A percentile compares a stretch with the other conserved stretches of the same genome.
phyloP scores from a whole-genome alignment of 2,888 invertebrate species.

The Eudasyphora cyanicolor region DNA sequence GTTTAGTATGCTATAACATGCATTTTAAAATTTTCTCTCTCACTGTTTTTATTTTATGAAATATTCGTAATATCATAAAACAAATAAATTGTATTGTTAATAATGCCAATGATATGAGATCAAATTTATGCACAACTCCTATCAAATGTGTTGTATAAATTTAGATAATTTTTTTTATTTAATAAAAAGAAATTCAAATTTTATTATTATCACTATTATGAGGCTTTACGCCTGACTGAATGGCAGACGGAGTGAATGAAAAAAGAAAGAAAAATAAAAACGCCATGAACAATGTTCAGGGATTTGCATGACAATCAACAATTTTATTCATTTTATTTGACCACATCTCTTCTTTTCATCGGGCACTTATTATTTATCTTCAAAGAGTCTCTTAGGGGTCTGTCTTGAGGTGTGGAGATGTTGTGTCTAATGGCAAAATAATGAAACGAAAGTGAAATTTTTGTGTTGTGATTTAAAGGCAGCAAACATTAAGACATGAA shows the following conservation, averaged over 20 bases:
- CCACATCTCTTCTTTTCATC: not conserved
- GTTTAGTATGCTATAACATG: no score
- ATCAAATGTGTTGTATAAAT: no score
- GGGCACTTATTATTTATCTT: conserved; percentile 1
- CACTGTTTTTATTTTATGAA: no score
- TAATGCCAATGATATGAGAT: no score
- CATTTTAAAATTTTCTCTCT: no score
- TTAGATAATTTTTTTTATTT: no score
- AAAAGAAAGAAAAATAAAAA: no score
- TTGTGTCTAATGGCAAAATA: not conserved
- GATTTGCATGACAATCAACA: conserved; percentile 14
- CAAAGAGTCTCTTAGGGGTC: not conserved
- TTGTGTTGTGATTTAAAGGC: not conserved
- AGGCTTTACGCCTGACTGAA: conserved; percentile 13
- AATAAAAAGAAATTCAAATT: not conserved
- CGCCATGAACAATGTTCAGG: not conserved
- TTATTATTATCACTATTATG: not conserved
- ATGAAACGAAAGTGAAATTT: conserved; percentile 32
- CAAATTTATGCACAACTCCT: not conserved
- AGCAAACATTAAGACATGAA: not conserved
- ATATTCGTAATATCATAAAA: no score
- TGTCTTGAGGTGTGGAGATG: no score
- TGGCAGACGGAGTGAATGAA: not conserved
- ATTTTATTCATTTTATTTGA: not conserved
- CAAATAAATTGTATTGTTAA: no score